Percentiles rank a stretch among this genome's conserved stretches.
Conservation (phyloP, 2,888 invertebrate genomes). For the Priocnemis perturbator region DNA sequence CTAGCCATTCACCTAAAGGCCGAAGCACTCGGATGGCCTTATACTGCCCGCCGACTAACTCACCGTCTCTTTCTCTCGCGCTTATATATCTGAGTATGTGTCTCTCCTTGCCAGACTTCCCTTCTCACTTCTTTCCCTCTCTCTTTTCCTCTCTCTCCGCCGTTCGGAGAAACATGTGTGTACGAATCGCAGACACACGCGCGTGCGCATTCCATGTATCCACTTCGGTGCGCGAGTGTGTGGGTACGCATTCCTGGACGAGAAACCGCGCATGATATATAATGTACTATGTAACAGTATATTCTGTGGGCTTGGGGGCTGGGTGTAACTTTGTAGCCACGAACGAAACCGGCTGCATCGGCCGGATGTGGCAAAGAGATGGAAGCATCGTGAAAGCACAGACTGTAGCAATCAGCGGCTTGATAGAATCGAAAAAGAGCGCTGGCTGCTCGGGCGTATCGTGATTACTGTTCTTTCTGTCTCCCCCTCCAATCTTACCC, state of each 20-base stretch:
- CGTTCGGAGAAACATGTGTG: neutral
- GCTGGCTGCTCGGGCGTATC: neutral
- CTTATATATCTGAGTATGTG: neutral
- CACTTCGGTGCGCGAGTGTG: neutral
- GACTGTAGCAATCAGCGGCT: slow-evolving; percentile 3
- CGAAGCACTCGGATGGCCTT: slow-evolving; percentile 55
- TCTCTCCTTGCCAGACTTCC: neutral
- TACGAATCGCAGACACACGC: neutral
- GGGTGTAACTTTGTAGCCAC: slow-evolving; percentile 3
- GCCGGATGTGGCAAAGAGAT: slow-evolving; percentile 6
- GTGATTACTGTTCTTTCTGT: neutral
- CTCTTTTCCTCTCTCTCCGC: neutral
- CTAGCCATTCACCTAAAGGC: slow-evolving; percentile 67
- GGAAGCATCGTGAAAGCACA: neutral
- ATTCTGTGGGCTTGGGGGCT: too few species aligned
- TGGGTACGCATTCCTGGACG: neutral
- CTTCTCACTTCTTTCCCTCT: too few species aligned
- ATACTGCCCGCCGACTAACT: slow-evolving; percentile 2
- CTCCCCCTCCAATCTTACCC: neutral
- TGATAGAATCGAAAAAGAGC: slow-evolving; percentile 5
- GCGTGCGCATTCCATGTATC: slow-evolving; percentile 2
- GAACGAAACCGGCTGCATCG: neutral
- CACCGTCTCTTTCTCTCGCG: slow-evolving; percentile 13
- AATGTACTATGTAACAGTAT: too few species aligned
- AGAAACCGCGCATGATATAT: neutral